phyloP scores from a whole-genome alignment of 1,140 invertebrate species.

The Tetragonula clypearis region DNA sequence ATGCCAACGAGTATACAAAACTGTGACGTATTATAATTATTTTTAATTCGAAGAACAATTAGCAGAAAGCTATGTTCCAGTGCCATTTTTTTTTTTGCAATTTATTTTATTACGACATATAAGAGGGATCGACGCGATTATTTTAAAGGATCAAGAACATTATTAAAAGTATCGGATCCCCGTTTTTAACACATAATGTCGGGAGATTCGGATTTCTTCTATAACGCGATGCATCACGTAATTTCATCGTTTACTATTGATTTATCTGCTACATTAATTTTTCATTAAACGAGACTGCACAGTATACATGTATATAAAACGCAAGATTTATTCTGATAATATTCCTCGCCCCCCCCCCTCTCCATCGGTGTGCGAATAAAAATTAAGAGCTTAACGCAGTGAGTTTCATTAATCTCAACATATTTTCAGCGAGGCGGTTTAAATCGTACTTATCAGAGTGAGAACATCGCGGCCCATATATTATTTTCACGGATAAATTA shows the following conservation, averaged over 20 bases:
- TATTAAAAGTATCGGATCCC: background rate
- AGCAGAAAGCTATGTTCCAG: background rate
- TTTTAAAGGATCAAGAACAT: too few species aligned
- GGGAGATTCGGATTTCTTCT: background rate
- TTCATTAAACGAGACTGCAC: background rate
- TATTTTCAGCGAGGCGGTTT: background rate
- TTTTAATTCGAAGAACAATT: background rate
- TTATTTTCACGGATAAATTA: conserved; percentile 9
- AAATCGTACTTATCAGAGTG: background rate
- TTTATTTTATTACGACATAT: too few species aligned
- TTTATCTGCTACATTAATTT: background rate
- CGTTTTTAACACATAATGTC: background rate
- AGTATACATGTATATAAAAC: background rate
- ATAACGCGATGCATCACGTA: background rate
- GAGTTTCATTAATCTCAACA: background rate
- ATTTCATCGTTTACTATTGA: background rate
- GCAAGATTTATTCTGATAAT: background rate
- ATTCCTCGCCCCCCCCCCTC: background rate
- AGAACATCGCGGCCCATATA: background rate
- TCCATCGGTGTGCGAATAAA: background rate
- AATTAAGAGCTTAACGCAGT: background rate
- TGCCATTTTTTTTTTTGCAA: too few species aligned
- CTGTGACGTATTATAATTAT: too few species aligned
- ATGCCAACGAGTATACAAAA: too few species aligned
- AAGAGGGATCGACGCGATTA: too few species aligned